phyloP scores from a whole-genome alignment of 2,797 vertebrate species.

The Pangasius larnaudii region DNA sequence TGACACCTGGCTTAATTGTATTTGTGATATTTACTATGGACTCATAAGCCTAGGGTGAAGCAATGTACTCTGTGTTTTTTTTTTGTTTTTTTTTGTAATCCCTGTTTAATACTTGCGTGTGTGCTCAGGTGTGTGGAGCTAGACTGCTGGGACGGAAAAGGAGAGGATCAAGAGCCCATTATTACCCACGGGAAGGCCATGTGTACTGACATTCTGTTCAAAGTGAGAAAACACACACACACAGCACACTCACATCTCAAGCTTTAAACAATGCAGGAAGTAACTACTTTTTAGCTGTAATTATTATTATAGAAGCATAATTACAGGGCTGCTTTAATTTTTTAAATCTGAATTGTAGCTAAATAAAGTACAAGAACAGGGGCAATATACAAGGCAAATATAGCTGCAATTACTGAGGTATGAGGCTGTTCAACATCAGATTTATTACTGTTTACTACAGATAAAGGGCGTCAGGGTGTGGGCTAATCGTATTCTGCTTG shows the following conservation, averaged over 20 bases:
- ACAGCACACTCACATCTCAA: neutral
- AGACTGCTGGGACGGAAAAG: constrained; percentile 99
- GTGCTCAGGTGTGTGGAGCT: constrained; percentile 90
- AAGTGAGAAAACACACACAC: constrained; percentile 74
- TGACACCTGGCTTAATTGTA: neutral
- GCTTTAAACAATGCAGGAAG: neutral
- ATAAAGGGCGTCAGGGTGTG: neutral
- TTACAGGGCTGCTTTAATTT: neutral
- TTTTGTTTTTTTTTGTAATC: neutral
- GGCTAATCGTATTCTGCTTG: neutral
- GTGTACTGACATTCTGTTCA: constrained; percentile 99
- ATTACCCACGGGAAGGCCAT: constrained; percentile 99
- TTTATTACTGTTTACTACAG: constrained; percentile 21
- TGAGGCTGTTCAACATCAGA: neutral
- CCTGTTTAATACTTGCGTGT: neutral
- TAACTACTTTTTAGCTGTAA: neutral
- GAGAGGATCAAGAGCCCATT: constrained; percentile 98
- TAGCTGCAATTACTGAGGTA: neutral
- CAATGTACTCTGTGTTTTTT: neutral
- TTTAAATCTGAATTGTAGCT: neutral
- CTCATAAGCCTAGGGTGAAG: neutral
- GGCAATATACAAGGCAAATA: neutral
- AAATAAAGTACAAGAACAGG: neutral
- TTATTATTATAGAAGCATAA: neutral
- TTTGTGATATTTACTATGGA: neutral